Evolutionary conservation across 23 tunicate genomes (phyloP), one percentile per base, ranked within the genome.

Genomic region (Trididemnum clinides): DNA sequence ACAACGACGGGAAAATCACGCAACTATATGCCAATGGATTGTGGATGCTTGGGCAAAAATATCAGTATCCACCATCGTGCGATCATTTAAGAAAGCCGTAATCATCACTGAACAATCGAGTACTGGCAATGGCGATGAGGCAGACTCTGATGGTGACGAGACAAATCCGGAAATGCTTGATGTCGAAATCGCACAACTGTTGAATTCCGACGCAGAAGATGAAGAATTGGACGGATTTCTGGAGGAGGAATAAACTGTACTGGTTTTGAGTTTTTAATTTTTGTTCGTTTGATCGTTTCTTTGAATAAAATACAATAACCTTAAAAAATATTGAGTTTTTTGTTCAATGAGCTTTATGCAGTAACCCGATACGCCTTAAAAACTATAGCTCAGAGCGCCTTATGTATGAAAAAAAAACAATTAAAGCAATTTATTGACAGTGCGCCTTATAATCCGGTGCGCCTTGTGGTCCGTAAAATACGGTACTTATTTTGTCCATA

Each of bases 141-240:
- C 85, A 81, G 85, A 81, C 85, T 81, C 74, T 81, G 28, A 81
- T 54, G 63, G 74, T 81, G 85, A 81, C 85, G 85, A 81, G 85
- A 81, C 74, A 81, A 74, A 81, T 81, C 85, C 85, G 63, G 85
- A 21, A 81, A 81, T 81, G 85, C 85, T 81, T 81, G 85, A 81
- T 81, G 85, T 33, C 85, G 73, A 81, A 81, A 81, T 81, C 74
- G 85, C 85, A 81, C 85, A 81, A 63, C 85, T 81, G 85, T 51
- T 81, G 85, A 81, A 81, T 81, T 81, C 85, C 51, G 85, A 78
- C 83, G 51, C 66, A 51, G 83, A 78, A 78, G 83, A 78, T 78
- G 83, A 78, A 78, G 83, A 78, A 51, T 78, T 78, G 51, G 83
- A 78, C 51, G 83, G 83, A 25, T 64, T 64, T n/a, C 87, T 71